These are phyloP conservation scores for Trichopoda pennipes DNA, from an alignment of 2,888 invertebrate species.

Conservation along the genomic window DNA sequence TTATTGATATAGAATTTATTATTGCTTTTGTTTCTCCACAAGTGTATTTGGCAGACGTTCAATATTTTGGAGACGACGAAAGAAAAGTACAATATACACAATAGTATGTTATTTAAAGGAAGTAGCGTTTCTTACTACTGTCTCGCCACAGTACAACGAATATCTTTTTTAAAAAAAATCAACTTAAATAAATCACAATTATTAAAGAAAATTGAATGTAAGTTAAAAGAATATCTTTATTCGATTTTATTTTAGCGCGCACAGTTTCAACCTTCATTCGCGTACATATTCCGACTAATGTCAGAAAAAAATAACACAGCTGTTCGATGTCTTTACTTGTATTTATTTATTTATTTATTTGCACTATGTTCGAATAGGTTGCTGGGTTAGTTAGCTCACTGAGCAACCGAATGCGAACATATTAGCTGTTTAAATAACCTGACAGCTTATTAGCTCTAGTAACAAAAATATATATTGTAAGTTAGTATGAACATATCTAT, in stretches of 20 bases:
- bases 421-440: slow-evolving; percentile 38
- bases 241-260: slow-evolving; percentile 65
- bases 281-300: slow-evolving; percentile 54
- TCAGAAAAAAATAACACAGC: slow-evolving; percentile 47
- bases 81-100: background rate
- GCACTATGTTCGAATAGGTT: slow-evolving; percentile 35
- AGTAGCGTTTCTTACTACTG: slow-evolving; percentile 36
- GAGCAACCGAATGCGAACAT: background rate
- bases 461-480: slow-evolving; percentile 5
- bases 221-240: slow-evolving; percentile 33
- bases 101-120: slow-evolving; percentile 3
- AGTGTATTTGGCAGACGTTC: background rate
- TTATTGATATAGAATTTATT: slow-evolving; percentile 25
- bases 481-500: background rate
- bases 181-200: background rate
- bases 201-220: background rate
- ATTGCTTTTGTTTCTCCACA: slow-evolving; percentile 19
- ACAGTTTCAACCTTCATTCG: slow-evolving; percentile 65
- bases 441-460: slow-evolving; percentile 21
- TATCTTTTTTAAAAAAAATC: slow-evolving; percentile 14
- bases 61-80: background rate
- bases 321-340: slow-evolving; percentile 52
- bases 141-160: slow-evolving; percentile 53
- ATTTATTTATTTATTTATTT: slow-evolving; percentile 43
- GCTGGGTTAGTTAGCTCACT: slow-evolving; percentile 29